Evolutionary conservation across 2,113 vertebrate genomes (phyloP).

Genomic region (Clupea harengus): DNA sequence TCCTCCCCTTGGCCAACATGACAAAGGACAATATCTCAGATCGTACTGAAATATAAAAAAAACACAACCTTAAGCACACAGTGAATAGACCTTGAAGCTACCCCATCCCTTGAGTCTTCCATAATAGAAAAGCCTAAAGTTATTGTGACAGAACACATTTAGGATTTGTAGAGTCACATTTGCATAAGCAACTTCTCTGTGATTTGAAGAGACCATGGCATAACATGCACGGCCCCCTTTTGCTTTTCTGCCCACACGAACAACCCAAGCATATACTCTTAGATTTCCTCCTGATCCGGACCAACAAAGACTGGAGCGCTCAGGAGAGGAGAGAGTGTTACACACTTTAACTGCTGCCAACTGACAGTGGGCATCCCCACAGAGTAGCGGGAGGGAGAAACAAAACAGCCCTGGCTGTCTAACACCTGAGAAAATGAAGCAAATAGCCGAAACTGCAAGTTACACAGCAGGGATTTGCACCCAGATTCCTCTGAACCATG

Average conservation of each 20-base stretch:
- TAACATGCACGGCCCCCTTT: background rate
- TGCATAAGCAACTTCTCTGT: background rate
- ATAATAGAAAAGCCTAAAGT: background rate
- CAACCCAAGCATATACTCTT: background rate
- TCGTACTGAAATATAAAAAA: background rate
- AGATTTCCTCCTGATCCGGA: background rate
- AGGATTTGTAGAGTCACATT: background rate
- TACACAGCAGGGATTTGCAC: slow-evolving; percentile 13
- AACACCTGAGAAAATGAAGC: slow-evolving; percentile 13
- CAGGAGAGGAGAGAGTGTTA: background rate
- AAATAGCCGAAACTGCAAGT: slow-evolving; percentile 1
- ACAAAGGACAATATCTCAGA: background rate
- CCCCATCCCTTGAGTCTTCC: background rate
- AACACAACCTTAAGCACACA: background rate
- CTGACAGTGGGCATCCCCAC: slow-evolving; percentile 13
- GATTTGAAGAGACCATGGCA: background rate
- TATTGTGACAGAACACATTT: background rate
- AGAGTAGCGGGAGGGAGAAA: background rate
- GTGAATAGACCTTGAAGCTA: background rate
- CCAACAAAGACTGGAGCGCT: background rate
- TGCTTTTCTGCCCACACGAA: background rate
- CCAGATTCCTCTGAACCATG: slow-evolving; percentile 12
- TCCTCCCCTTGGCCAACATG: background rate
- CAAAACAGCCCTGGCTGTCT: background rate
- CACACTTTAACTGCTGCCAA: background rate